Percentiles rank a stretch among this genome's conserved stretches.
phyloP scores from a whole-genome alignment of 2,797 vertebrate genomes.

The Phylloscopus collybita region DNA sequence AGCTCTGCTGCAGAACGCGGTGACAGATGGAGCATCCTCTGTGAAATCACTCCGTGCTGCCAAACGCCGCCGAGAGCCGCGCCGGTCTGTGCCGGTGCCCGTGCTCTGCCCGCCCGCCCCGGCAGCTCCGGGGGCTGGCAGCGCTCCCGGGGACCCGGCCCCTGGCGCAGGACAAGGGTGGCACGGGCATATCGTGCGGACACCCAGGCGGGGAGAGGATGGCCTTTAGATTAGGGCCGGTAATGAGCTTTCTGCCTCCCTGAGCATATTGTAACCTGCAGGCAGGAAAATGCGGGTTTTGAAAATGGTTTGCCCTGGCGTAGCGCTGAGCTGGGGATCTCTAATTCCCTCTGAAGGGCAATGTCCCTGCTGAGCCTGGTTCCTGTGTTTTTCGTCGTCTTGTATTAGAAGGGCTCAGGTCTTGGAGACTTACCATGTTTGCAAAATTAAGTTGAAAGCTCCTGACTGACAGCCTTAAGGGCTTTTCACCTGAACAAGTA shows the following conservation, averaged over 20 bases:
- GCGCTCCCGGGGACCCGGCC: not conserved
- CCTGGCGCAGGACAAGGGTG: rapidly evolving
- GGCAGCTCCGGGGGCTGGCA: not conserved
- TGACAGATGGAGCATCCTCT: slow-evolving; percentile 68
- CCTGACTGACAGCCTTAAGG: not conserved
- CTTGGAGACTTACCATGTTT: not conserved
- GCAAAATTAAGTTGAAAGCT: not conserved
- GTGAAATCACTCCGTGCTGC: not conserved
- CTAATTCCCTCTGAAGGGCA: not conserved
- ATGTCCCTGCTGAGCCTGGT: not conserved
- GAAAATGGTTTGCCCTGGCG: not conserved
- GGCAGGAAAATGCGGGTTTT: not conserved
- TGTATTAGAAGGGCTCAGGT: not conserved
- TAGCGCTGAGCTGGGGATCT: not conserved
- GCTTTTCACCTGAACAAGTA: not conserved
- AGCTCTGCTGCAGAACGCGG: slow-evolving; percentile 11
- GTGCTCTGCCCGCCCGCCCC: not conserved
- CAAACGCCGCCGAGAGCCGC: not conserved
- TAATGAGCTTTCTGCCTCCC: not conserved
- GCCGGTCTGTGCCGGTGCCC: not conserved
- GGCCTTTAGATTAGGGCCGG: not conserved
- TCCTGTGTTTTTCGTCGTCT: not conserved
- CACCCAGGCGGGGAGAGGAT: not conserved
- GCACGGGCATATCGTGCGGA: rapidly evolving
- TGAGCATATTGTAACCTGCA: not conserved